Base-by-base conservation (phyloP, 2,797 vertebrate genomes). In the Chrysocyon brachyurus region DNA sequence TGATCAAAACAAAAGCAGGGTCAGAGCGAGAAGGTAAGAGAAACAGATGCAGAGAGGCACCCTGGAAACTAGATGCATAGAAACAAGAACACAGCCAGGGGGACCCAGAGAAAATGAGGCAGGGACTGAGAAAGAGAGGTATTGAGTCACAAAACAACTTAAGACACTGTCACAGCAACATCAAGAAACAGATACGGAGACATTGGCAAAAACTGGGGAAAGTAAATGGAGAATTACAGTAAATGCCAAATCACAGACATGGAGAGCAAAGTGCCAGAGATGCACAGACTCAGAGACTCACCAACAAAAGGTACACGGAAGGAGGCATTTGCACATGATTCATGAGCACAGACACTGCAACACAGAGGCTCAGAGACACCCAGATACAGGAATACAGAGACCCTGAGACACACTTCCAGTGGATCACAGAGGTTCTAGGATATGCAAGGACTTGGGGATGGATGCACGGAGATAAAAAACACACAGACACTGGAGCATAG, bases 1-100 rank as follows among this genome's bases (percentile, higher is more conserved):
- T 70, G 64, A 70, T 91, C 52, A 89, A 95, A 97, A 85, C 78
- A 79, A 91, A 96, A 64, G 15, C 7, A 36, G 33, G 54, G 64
- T 66, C 46, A 82, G 28, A 90, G 22, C 40, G 64, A 84, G 22
- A 79, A 2, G 70, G 59, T 90, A 87, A 93, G 72, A 95, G 63
- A 96, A 95, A 57, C 24, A 88, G 75, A 84, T 92, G 19, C 59
- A 70, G 22, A 94, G 63, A 87, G 66, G 79, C 31, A 91, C 2
- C 16, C 40, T 82, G 46, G 64, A 61, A 89, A 81, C 56, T 5
- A 66, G 77, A 82, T 24, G 12, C 40, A 72, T 22, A 87, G 77
- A 81, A 90, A 82, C 28, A 59, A 61, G 14, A 82, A 88, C 73
- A 59, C 19, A 61, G 17, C 81, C 61, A 31, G 31, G 24, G 31